A percentile compares a stretch with the other conserved stretches of the same genome.
Evolutionary conservation across 2,888 invertebrate species (phyloP).

Genomic region (Thyatira batis): DNA sequence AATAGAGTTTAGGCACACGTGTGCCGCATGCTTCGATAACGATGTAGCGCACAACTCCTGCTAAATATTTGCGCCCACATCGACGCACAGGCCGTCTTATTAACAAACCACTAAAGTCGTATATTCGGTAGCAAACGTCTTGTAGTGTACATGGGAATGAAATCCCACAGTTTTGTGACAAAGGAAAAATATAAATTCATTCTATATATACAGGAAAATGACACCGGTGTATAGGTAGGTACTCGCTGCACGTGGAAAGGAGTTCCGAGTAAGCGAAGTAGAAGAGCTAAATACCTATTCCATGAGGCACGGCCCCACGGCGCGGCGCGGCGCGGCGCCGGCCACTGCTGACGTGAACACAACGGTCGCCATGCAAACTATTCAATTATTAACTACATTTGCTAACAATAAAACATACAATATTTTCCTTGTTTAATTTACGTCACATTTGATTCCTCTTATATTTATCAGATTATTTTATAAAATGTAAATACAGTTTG

Average conservation of each 20-base stretch:
- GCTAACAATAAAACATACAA: conserved; percentile 46
- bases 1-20: conserved; percentile 67
- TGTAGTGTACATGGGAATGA: conserved; percentile 26
- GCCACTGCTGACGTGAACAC: conserved; percentile 36
- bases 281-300: conserved; percentile 37
- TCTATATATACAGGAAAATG: conserved; percentile 58
- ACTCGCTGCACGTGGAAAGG: conserved; percentile 59
- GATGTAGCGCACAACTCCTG: conserved; percentile 33
- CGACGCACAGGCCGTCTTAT: conserved; percentile 20
- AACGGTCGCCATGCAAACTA: conserved; percentile 28
- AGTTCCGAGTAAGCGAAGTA: conserved; percentile 54
- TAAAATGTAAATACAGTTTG: not conserved
- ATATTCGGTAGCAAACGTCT: conserved; percentile 15
- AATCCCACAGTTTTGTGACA: conserved; percentile 41
- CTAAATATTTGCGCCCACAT: conserved; percentile 28
- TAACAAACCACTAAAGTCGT: conserved; percentile 16
- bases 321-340: too few species aligned
- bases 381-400: conserved; percentile 38
- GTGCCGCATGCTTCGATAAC: conserved; percentile 69
- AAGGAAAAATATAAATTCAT: conserved; percentile 54
- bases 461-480: conserved; percentile 2
- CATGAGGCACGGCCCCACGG: conserved; percentile 30
- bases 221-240: conserved; percentile 41
- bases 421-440: conserved; percentile 51
- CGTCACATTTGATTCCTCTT: conserved; percentile 22